Base-by-base conservation (phyloP, 2,797 vertebrate species). In the Tragelaphus eurycerus region DNA sequence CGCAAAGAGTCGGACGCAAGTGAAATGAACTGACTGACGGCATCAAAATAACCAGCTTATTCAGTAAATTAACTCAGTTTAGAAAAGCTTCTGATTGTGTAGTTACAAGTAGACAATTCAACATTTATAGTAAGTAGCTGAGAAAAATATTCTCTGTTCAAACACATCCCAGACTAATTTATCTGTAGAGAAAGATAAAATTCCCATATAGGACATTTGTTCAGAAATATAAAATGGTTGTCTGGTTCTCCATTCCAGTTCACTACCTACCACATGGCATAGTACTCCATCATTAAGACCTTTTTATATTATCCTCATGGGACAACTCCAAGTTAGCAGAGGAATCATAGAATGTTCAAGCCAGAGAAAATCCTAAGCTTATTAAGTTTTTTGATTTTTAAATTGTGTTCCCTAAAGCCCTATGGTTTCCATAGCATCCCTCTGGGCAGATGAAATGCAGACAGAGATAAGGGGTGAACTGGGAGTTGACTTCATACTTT, bases 81-180 rank as follows among this genome's bases (percentile, higher is more conserved):
- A 84, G 76, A 95, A 92, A 78, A 82, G 79, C 25, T 96, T 79
- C 4, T 84, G 54, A 90, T 88, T 71, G 55, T 64, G 0, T n/a
- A 86, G 57, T 81, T 81, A 84, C 15, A 88, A 82, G 59, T 29
- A 87, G 92, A 95, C 55, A 92, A 62, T 52, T 93, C 86, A 88
- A 88, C 10, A 92, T n/a, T 34, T 62, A 90, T 48, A 79, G 27
- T 96, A 96, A 90, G 38, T 6, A 60, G 50, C 38, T 96, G 17
- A 96, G 59, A 95, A 74, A 95, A 96, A 84, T 78, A 19, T 62
- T 96, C 76, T 13, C 54, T 96, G 14, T 90, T 97, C 78, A 96
- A 86, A 93, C 16, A 87, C 31, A 87, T 82, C 46, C 50, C 16
- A 92, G 19, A 92, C 29, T 88, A 87, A 52, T 71, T 79, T 95